A percentile compares a stretch with the other conserved stretches of the same genome.
Conservation (phyloP, 2,888 invertebrate species). For the Drosophila pegasa region DNA sequence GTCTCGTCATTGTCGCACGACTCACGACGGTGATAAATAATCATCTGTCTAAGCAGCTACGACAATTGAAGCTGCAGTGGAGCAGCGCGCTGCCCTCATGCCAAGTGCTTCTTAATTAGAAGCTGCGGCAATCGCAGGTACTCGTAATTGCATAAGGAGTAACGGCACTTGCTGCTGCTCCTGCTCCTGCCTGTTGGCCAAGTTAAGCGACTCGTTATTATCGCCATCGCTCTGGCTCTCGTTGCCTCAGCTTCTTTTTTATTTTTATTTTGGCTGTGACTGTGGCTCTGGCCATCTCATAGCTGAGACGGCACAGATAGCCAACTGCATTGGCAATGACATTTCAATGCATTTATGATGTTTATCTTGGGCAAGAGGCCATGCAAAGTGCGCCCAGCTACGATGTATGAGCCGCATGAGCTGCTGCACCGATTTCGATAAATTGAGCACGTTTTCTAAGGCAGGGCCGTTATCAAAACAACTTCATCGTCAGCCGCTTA, state of each 20-base stretch:
- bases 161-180: constrained; percentile 69
- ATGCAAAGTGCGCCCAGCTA: constrained; percentile 64
- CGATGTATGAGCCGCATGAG: constrained; percentile 19
- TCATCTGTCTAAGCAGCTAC: constrained; percentile 60
- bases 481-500: constrained; percentile 71
- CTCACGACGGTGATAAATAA: constrained; percentile 81
- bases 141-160: constrained; percentile 75
- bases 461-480: constrained; percentile 79
- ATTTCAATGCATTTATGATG: constrained; percentile 84
- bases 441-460: constrained; percentile 76
- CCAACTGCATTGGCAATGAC: constrained; percentile 77
- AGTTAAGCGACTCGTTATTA: constrained; percentile 60
- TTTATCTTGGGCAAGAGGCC: constrained; percentile 71
- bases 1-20: constrained; percentile 78
- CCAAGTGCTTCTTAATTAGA: constrained; percentile 70
- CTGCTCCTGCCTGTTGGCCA: constrained; percentile 48
- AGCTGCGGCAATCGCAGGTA: constrained; percentile 69
- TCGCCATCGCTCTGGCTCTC: constrained; percentile 64
- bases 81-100: constrained; percentile 30
- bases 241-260: background rate
- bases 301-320: constrained; percentile 53
- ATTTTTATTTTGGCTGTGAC: background rate
- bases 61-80: constrained; percentile 25
- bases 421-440: constrained; percentile 81
- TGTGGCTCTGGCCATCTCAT: constrained; percentile 47